A percentile compares a stretch with the other conserved stretches of the same genome.
phyloP scores from a whole-genome alignment of 2,797 vertebrate species.

The Lutjanus argentimaculatus region DNA sequence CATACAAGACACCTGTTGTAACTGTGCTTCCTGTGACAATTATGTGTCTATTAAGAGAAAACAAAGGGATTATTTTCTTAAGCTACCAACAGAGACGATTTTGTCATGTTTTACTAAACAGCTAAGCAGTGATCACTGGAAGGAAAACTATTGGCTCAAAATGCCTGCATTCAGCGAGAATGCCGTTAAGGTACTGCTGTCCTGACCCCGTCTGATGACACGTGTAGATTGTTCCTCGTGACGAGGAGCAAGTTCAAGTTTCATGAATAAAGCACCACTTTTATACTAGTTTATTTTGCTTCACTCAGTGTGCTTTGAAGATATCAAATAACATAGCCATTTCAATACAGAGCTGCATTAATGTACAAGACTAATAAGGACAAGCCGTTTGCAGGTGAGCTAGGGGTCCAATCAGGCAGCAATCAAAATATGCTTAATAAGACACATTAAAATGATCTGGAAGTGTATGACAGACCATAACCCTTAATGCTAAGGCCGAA shows the following conservation, averaged over 20 bases:
- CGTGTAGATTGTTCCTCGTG: conserved; percentile 25
- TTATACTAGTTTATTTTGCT: conserved; percentile 80
- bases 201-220: conserved; percentile 32
- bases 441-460: conserved; percentile 72
- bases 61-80: background rate
- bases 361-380: conserved; percentile 77
- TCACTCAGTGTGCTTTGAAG: conserved; percentile 80
- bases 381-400: conserved; percentile 74
- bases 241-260: conserved; percentile 72
- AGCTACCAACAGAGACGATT: conserved; percentile 5
- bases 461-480: conserved; percentile 60
- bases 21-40: conserved; percentile 22
- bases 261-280: conserved; percentile 84
- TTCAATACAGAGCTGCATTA: conserved; percentile 78
- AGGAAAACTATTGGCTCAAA: conserved; percentile 38
- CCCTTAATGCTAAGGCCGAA: conserved; percentile 60
- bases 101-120: conserved; percentile 19
- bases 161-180: conserved; percentile 16
- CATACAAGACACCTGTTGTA: conserved; percentile 24
- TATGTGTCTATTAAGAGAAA: background rate
- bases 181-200: conserved; percentile 35
- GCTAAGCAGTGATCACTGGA: conserved; percentile 36
- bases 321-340: conserved; percentile 80
- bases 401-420: conserved; percentile 72
- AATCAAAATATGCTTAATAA: conserved; percentile 69